Base-by-base conservation (phyloP, 2,888 invertebrate genomes). In the Buathra laborator region DNA sequence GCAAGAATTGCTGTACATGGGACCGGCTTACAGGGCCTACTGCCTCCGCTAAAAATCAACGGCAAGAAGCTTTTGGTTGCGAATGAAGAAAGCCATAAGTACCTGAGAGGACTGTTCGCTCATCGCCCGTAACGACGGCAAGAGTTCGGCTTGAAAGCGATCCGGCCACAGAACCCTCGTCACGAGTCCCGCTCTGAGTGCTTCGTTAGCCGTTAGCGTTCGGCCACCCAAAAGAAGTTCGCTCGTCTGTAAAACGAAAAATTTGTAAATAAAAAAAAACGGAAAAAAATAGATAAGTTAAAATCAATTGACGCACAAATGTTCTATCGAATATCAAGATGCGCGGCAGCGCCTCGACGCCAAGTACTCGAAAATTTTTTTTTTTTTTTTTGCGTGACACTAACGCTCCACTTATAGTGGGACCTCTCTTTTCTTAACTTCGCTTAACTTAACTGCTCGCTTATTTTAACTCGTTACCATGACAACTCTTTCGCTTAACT, bases 121-220 rank as follows among this genome's bases (percentile, higher is more conserved):
- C 93, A 98, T 96, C 81, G 96, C 95, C 87, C 95, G 95, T 29
- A 97, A 95, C 59, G 96, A 94, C 16, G 95, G 95, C 72, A 97
- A 95, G 29, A 98, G 95, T 92, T 98, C 97, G 78, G 97, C 96
- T 89, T 96, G 95, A 91, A 98, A 97, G 89, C 96, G 96, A 84
- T 96, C 96, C 0, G 97, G 96, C 96, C 97, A 96, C 86, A 98
- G 94, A 71, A 97, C 95, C 92, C 97, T 96, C 71, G 97, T 96
- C 24, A 98, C 96, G 72, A 99, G 95, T 1, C 98, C 98, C 77
- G 96, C 95, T 84, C 96, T 95, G 77, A 96, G 94, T 1, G 97
- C 98, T 93, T 98, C 98, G 14, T 96, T 95, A 0, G 98, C 97
- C n/a, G 97, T 97, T 87, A 99, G 92, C 89, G 96, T 96, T 75